Evolutionary conservation across 1,140 invertebrate species (phyloP), one percentile per base, ranked within the genome.

Genomic region (Teleopsis dalmanni): DNA sequence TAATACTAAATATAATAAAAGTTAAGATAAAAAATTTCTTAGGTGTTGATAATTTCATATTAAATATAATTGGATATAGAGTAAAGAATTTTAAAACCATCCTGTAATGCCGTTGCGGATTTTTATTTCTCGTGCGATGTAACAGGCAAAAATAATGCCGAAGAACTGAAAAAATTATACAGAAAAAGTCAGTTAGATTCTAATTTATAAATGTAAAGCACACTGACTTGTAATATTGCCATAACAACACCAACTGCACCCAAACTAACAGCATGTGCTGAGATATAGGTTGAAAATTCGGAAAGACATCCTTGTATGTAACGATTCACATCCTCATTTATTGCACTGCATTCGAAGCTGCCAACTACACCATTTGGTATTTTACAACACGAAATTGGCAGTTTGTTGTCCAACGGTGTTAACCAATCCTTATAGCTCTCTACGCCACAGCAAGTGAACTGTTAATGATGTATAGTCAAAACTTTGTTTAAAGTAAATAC

Each of bases 381-480:
- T 0, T 23, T 9, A 58, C 85, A 88, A 60, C 85, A 88, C 34
- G 77, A 78, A 1, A 80, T 45, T 1, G 85, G 85, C 8, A 86
- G 50, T 0, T 56, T 57, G 0, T 37, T 27, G 10, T 60, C 42
- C 0, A 34, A 27, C 1, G 67, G 56, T 1, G 47, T 31, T 0
- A 51, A 48, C 87, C 87, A 91, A 49, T 90, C 82, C 0, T 57
- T 64, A 10, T 70, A 71, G 21, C 73, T 73, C 0, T 57, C 47
- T 0, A 82, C 76, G 3, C 88, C 87, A 56, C 87, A 91, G 62
- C 88, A 91, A 3, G 76, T 23, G 42, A 89, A 82, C 81, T 89
- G 63, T 8, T 36, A n/a, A n/a, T n/a, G n/a, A n/a, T n/a, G n/a
- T n/a, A n/a, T n/a, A n/a, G n/a, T 25, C 4, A 38, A 40, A 22